Evolutionary conservation across 2,113 vertebrate species (phyloP).

Genomic region (Gobio gobio): DNA sequence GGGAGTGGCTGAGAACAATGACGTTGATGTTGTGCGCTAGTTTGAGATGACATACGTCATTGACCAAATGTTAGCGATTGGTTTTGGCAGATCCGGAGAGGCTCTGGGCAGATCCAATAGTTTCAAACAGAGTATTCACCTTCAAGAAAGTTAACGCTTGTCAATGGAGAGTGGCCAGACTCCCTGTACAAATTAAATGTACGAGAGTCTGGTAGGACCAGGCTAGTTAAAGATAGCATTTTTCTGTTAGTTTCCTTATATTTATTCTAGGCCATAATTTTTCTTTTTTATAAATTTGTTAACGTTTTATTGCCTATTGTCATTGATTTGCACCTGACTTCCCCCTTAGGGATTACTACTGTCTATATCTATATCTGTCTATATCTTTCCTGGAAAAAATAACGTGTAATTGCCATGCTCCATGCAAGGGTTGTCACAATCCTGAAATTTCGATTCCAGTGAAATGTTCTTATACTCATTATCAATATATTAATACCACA

Average conservation of each 20-base stretch:
- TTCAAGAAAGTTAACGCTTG: no score
- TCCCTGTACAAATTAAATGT: no score
- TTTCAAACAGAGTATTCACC: no score
- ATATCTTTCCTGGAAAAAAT: neutral
- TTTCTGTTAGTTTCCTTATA: neutral
- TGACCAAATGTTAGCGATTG: no score
- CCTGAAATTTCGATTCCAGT: neutral
- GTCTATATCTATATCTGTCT: neutral
- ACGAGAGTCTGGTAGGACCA: no score
- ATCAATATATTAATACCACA: no score
- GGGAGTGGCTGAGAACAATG: no score
- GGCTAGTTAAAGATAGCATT: neutral
- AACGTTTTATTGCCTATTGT: neutral
- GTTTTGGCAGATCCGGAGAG: no score
- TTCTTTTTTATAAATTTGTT: neutral
- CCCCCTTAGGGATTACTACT: neutral
- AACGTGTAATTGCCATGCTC: neutral
- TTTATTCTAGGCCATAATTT: slow-evolving; percentile 3
- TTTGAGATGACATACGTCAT: no score
- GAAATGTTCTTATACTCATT: neutral
- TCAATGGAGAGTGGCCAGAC: no score
- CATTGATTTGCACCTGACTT: neutral
- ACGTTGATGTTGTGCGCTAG: no score
- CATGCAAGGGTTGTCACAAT: neutral
- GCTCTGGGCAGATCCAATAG: no score